Evolutionary conservation across 2,797 vertebrate species (phyloP).

Genomic region (Chiroxiphia lanceolata): DNA sequence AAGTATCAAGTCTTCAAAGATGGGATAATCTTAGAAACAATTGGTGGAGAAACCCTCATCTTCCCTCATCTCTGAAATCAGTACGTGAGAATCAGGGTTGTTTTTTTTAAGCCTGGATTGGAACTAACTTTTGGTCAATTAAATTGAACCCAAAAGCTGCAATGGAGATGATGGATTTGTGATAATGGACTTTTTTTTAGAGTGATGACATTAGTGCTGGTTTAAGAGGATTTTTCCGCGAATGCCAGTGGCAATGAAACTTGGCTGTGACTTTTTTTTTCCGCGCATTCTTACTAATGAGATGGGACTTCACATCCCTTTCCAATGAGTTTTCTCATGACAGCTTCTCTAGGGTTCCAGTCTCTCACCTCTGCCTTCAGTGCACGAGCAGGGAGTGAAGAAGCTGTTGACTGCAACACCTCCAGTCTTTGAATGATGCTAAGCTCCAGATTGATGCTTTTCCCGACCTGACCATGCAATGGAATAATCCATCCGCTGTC

Average conservation of each 20-base stretch:
- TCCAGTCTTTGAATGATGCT: not conserved
- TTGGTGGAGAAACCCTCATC: not conserved
- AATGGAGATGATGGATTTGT: not conserved
- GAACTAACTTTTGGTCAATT: not conserved
- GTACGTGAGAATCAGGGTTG: not conserved
- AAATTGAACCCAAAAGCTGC: not conserved
- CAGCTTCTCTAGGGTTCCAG: not conserved
- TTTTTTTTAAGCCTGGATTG: not conserved
- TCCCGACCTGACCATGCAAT: not conserved
- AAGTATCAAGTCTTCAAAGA: not conserved
- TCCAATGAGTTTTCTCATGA: not conserved
- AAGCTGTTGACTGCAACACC: constrained; percentile 12
- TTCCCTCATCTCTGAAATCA: not conserved
- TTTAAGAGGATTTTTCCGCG: constrained; percentile 32
- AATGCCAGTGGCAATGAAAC: not conserved
- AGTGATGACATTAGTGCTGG: not conserved
- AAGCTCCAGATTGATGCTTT: not conserved
- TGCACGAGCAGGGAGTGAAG: accelerated
- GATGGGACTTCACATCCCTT: not conserved
- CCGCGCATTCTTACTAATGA: not conserved
- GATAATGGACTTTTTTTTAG: not conserved
- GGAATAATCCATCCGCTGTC: not conserved
- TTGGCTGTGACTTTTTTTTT: not conserved
- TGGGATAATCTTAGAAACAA: not conserved
- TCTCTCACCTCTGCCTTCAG: not conserved